Conservation (phyloP, 2,797 vertebrate species). For the Myotis findleyi region DNA sequence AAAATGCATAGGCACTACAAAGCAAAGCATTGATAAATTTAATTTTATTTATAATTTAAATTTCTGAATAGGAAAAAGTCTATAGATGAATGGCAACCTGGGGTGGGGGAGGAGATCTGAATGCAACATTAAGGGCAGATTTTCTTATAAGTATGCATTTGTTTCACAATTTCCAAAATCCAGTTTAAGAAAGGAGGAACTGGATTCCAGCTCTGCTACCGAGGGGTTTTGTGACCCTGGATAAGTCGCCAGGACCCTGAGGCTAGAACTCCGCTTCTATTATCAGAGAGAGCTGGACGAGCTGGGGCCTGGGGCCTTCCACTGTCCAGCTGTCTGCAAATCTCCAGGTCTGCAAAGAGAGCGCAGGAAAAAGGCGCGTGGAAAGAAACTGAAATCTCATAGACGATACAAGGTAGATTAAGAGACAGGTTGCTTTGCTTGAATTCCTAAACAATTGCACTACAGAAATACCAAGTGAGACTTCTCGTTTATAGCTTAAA, state of each 20-base stretch:
- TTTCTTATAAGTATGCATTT: background rate
- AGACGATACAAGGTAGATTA: background rate
- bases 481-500: background rate
- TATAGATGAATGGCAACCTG: background rate
- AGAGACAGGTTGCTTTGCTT: background rate
- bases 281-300: background rate
- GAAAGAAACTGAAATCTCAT: background rate
- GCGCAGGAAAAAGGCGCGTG: background rate
- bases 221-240: background rate
- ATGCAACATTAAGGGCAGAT: background rate
- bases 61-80: background rate
- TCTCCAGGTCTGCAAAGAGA: background rate
- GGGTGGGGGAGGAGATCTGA: fast-evolving
- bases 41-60: background rate
- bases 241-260: background rate
- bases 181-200: background rate
- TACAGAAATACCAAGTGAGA: background rate
- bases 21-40: conserved; percentile 1
- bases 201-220: background rate
- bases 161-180: conserved; percentile 4
- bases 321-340: background rate
- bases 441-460: background rate
- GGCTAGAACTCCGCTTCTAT: background rate
- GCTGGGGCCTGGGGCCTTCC: background rate
- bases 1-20: background rate